Evolutionary conservation across 2,888 invertebrate species (phyloP).

Genomic region (Apamea crenata): DNA sequence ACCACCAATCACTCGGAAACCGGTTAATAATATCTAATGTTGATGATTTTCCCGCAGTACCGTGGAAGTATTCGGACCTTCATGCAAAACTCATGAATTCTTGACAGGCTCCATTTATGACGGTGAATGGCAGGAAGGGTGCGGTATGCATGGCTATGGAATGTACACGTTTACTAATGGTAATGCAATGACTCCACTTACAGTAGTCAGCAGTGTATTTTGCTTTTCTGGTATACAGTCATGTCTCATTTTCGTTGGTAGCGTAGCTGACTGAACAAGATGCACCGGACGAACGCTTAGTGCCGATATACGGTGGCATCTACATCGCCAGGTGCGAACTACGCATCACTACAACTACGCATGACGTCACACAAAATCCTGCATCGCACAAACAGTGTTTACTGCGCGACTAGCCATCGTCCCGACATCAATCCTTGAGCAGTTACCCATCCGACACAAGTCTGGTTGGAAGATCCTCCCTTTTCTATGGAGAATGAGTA

Average conservation of each 20-base stretch:
- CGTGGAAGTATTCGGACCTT: neutral
- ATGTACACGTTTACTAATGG: slow-evolving; percentile 19
- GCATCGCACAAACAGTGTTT: neutral
- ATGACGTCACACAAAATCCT: neutral
- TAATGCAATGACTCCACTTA: neutral
- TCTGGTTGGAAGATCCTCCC: too few species aligned
- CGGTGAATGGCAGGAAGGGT: slow-evolving; percentile 4
- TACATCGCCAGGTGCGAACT: neutral
- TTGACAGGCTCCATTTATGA: slow-evolving; percentile 10
- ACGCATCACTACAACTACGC: too few species aligned
- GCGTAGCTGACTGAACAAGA: neutral
- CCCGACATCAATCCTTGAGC: neutral
- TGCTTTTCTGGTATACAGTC: neutral
- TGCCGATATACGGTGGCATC: neutral
- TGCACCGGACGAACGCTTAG: neutral
- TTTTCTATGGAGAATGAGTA: too few species aligned
- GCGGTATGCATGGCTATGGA: slow-evolving; percentile 35
- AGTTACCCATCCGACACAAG: too few species aligned
- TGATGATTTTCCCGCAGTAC: neutral
- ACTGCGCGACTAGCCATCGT: neutral
- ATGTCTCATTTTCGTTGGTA: neutral
- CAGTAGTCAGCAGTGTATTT: neutral
- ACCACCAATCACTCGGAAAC: neutral
- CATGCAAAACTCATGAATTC: neutral
- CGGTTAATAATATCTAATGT: neutral